phyloP scores from a whole-genome alignment of 2,113 vertebrate genomes.

The Charina bottae region DNA sequence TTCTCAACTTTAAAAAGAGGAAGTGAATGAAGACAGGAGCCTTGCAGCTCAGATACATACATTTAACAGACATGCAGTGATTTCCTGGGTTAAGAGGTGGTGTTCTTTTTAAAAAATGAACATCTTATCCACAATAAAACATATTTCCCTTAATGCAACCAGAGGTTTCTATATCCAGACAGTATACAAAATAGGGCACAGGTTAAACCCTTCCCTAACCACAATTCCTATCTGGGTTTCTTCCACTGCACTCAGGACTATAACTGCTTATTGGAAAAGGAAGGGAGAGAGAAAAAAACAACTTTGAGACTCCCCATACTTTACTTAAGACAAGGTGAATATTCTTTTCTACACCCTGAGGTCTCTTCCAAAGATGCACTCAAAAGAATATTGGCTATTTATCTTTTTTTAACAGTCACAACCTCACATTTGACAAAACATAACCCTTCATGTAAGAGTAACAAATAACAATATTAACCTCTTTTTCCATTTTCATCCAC shows the following conservation, averaged over 20 bases:
- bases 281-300: slow-evolving; percentile 1
- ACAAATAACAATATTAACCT: neutral
- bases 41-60: slow-evolving; percentile 8
- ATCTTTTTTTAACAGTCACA: neutral
- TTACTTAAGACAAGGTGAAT: neutral
- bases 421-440: neutral
- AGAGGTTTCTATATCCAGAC: slow-evolving; percentile 15
- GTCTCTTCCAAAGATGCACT: neutral
- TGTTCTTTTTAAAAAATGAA: neutral
- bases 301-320: neutral
- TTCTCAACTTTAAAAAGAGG: slow-evolving; percentile 37
- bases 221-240: neutral
- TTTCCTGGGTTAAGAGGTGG: slow-evolving; percentile 9
- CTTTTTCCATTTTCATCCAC: neutral
- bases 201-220: neutral
- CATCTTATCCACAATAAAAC: neutral
- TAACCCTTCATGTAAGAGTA: neutral
- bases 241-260: neutral
- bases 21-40: neutral
- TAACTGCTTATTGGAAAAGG: slow-evolving; percentile 7
- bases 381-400: neutral
- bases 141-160: neutral
- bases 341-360: neutral
- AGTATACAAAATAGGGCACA: slow-evolving; percentile 15
- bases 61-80: slow-evolving; percentile 29